phyloP scores from a whole-genome alignment of 1,140 invertebrate genomes.

The Philotrypesis tridentata region DNA sequence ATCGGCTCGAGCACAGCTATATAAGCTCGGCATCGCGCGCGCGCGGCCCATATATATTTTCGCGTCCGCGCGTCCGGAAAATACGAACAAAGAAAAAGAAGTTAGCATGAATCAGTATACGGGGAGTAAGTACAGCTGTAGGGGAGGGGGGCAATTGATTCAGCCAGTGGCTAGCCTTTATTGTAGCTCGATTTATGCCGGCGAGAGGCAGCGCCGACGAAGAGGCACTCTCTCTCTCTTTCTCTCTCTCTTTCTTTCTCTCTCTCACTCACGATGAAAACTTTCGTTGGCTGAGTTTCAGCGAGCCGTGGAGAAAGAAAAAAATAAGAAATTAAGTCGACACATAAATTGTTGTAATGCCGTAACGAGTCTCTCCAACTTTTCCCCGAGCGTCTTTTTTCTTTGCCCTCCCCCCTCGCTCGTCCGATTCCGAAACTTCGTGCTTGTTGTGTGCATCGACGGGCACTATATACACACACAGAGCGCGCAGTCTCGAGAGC shows the following conservation, averaged over 20 bases:
- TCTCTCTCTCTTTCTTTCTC: background rate
- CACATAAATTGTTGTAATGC: constrained; percentile 36
- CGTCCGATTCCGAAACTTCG: background rate
- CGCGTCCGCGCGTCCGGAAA: background rate
- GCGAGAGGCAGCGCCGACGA: background rate
- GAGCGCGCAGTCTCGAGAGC: background rate
- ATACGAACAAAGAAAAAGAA: background rate
- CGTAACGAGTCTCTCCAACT: constrained; percentile 32
- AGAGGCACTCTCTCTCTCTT: background rate
- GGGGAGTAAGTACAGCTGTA: background rate
- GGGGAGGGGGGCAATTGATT: constrained; percentile 16
- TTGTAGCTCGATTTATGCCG: constrained; percentile 15
- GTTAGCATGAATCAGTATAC: background rate
- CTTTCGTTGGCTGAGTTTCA: constrained; percentile 38
- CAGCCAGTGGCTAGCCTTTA: background rate
- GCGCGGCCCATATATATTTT: too few relatives aligned
- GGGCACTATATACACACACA: background rate
- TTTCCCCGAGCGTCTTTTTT: background rate
- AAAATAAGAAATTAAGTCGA: constrained; percentile 34
- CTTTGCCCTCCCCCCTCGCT: background rate
- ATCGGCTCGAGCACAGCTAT: too few relatives aligned
- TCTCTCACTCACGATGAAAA: constrained; percentile 8
- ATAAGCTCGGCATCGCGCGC: too few relatives aligned
- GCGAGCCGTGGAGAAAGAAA: background rate
- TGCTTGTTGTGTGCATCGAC: background rate